Evolutionary conservation across 2,113 vertebrate species (phyloP), one percentile per base, ranked within the genome.

Genomic region (Kryptolebias marmoratus): DNA sequence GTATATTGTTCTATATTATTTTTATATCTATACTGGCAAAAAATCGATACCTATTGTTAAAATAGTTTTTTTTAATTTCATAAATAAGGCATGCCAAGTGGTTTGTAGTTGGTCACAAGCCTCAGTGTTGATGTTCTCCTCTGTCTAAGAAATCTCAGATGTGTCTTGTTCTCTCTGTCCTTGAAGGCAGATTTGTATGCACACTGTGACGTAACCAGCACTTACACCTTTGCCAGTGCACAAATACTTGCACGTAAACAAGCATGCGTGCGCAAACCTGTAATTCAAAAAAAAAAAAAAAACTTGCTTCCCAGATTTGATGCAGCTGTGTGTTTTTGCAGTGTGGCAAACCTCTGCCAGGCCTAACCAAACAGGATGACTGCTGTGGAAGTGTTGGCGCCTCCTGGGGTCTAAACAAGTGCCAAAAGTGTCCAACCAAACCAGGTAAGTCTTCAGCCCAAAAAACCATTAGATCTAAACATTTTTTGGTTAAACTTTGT

Each of bases 341-440:
- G 97, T 98, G 97, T 83, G 94, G 95, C 72, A 95, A 95, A 81
- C 95, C 97, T 22, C 85, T 98, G 73, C 94, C 94, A 45, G 96
- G 96, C 69, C 92, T 97, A 78, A 95, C 95, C 62, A 93, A 92
- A 84, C 94, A 97, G 79, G 97, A 98, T 58, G 97, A 98, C 84
- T 98, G 97, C 90, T 98, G 97, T 1, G 95, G 96, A 85, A 97
- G 96, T 1, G 92, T 98, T 77, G 97, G 97, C 10, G 92, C 94
- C 75, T 97, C 96, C 59, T 98, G 97, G 97, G 96, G 97, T 10
- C 47, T 93, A 2, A 93, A 95, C 80, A 93, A 86, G 42, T 98
- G 97, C 87, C 93, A 94, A 48, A 94, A 95, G 10, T 98, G 97
- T 79, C 96, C 96, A 1, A 89, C 88, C 11, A 96, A 96, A 92